A percentile compares a stretch with the other conserved stretches of the same genome.
phyloP scores from a whole-genome alignment of 2,888 invertebrate genomes.

The Drosophila kanekoi region DNA sequence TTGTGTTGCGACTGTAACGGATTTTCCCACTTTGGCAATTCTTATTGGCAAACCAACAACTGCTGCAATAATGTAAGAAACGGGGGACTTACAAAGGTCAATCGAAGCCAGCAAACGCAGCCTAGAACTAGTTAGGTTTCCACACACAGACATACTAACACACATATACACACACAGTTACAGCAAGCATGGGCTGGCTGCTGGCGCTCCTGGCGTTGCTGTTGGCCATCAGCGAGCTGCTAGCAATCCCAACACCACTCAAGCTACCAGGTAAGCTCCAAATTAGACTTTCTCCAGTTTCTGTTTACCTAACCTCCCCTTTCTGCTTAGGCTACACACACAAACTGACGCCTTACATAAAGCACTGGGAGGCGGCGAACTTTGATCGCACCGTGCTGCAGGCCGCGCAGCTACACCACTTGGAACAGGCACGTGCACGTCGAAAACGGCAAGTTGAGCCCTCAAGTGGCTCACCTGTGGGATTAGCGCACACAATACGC shows the following conservation, averaged over 20 bases:
- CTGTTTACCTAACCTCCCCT: conserved; percentile 2
- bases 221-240: conserved; percentile 82
- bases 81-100: conserved; percentile 64
- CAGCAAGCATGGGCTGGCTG: conserved; percentile 84
- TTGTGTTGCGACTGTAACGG: conserved; percentile 47
- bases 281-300: conserved; percentile 14
- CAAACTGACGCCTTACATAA: conserved; percentile 90
- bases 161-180: conserved; percentile 29
- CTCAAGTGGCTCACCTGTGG: conserved; percentile 74
- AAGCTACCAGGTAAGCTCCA: conserved; percentile 83
- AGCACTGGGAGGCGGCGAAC: conserved; percentile 92
- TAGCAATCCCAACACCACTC: conserved; percentile 84
- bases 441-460: conserved; percentile 83
- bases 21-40: conserved; percentile 49
- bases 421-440: conserved; percentile 83
- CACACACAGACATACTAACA: conserved; percentile 45
- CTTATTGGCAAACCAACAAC: conserved; percentile 44
- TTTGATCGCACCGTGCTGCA: conserved; percentile 87
- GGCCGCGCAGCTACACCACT: conserved; percentile 84
- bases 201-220: conserved; percentile 84
- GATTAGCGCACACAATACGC: conserved; percentile 83
- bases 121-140: conserved; percentile 78
- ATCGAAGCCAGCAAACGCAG: conserved; percentile 61
- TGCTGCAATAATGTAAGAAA: conserved; percentile 72
- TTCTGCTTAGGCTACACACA: conserved; percentile 86